phyloP scores from a whole-genome alignment of 1,140 invertebrate genomes.

The Pogonognathellus flavescens region DNA sequence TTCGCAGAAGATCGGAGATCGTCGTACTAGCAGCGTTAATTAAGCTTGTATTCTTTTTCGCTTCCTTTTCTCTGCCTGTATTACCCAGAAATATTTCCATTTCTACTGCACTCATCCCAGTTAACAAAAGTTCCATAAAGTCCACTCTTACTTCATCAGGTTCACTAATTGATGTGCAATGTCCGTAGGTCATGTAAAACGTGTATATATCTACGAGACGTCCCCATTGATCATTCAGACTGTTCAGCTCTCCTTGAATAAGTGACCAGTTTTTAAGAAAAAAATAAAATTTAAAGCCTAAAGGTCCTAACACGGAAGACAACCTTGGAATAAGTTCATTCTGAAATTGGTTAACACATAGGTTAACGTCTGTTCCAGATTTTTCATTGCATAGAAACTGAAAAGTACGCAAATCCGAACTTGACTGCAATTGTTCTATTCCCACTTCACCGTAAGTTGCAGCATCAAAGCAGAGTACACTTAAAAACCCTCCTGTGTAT shows the following conservation, averaged over 20 bases:
- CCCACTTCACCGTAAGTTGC: constrained; percentile 20
- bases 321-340: constrained; percentile 51
- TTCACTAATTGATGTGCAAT: constrained; percentile 9
- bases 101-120: constrained; percentile 62
- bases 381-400: constrained; percentile 52
- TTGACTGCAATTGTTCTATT: constrained; percentile 49
- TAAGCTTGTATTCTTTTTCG: constrained; percentile 56
- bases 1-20: constrained; percentile 58
- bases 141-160: constrained; percentile 55
- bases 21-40: constrained; percentile 43
- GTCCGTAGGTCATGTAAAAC: constrained; percentile 61
- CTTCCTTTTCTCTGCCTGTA: constrained; percentile 60
- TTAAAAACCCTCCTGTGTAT: constrained; percentile 61
- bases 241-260: constrained; percentile 55
- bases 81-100: constrained; percentile 62
- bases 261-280: constrained; percentile 63
- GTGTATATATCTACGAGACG: constrained; percentile 58
- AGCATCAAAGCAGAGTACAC: constrained; percentile 20
- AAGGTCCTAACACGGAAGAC: constrained; percentile 51
- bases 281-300: constrained; percentile 62
- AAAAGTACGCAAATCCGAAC: constrained; percentile 49
- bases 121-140: constrained; percentile 60
- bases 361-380: neutral
- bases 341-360: constrained; percentile 32
- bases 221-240: constrained; percentile 61